Evolutionary conservation across 2,797 vertebrate genomes (phyloP), one percentile per base, ranked within the genome.

Genomic region (Macropus fuliginosus): DNA sequence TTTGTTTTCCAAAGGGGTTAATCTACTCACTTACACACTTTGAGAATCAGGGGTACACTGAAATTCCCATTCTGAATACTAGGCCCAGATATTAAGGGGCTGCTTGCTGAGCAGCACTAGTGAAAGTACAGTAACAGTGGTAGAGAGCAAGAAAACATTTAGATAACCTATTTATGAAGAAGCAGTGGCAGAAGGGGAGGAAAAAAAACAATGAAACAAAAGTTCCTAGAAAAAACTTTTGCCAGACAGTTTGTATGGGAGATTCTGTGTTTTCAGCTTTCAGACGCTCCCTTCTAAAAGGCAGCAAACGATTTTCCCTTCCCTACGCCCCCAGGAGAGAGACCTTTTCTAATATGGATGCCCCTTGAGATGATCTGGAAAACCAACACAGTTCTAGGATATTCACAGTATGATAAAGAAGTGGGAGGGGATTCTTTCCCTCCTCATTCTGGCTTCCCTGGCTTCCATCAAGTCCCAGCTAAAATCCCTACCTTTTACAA

Each of bases 111-210:
- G 96, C 92, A 97, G 90, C 54, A n/a, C 90, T 91, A 31, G 29
- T 34, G 11, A 96, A 96, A 90, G 94, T 92, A 93, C 91, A 28
- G 92, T 54, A 96, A 97, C 95, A 97, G 94, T 91, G 94, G 94
- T 91, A 59, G 56, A 21, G 74, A 93, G 18, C 81, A 95, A 95
- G 55, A 56, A 94, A 55, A 66, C 62, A 93, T 54, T 94, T 31
- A 93, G 96, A 92, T 94, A 96, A 94, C 11, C 94, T 91, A 89
- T 93, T 94, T 57, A 92, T 66, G 55, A 94, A 96, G 62, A 96
- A 90, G 90, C 81, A 66, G 55, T 91, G 55, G 91, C 54, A 34
- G 87, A 94, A 11, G 21, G 59, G 74, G 56, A 74, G 50, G 50
- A 27, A 56, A 94, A 92, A 95, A 90, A 91, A 94, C n/a, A 87